Conservation (phyloP, 2,888 invertebrate genomes). For the Apotomis capreana region DNA sequence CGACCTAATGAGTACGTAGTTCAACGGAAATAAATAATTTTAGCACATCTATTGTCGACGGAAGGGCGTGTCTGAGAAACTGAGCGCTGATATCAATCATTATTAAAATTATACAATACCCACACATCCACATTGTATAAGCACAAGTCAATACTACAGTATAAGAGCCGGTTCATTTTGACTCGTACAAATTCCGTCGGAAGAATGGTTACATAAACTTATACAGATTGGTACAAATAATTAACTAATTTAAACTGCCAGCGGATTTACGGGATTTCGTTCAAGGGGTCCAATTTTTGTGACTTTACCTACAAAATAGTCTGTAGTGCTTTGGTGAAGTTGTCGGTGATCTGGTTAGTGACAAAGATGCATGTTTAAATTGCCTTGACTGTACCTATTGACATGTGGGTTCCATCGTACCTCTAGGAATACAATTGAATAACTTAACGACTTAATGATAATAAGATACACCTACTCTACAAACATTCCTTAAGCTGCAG, state of each 20-base stretch:
- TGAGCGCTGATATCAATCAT: conserved; percentile 28
- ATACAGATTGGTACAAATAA: background rate
- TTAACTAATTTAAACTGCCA: background rate
- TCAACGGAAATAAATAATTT: conserved; percentile 47
- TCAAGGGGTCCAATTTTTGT: no score
- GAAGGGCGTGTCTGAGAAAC: conserved; percentile 45
- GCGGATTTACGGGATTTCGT: no score
- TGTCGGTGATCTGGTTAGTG: no score
- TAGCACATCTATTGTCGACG: conserved; percentile 46
- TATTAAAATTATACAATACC: conserved; percentile 34
- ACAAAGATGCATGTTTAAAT: no score
- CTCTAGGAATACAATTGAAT: background rate
- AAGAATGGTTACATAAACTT: conserved; percentile 6
- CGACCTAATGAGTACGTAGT: background rate
- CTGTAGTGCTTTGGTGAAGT: no score
- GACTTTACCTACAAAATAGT: no score
- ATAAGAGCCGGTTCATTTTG: background rate
- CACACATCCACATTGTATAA: conserved; percentile 15
- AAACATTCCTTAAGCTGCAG: background rate
- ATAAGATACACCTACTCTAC: background rate
- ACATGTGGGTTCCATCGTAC: no score
- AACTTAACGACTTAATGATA: no score
- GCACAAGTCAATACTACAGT: conserved; percentile 6
- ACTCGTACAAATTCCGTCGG: background rate
- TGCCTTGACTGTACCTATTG: no score